phyloP scores from a whole-genome alignment of 2,888 invertebrate species.

The Drosophila algonquin region DNA sequence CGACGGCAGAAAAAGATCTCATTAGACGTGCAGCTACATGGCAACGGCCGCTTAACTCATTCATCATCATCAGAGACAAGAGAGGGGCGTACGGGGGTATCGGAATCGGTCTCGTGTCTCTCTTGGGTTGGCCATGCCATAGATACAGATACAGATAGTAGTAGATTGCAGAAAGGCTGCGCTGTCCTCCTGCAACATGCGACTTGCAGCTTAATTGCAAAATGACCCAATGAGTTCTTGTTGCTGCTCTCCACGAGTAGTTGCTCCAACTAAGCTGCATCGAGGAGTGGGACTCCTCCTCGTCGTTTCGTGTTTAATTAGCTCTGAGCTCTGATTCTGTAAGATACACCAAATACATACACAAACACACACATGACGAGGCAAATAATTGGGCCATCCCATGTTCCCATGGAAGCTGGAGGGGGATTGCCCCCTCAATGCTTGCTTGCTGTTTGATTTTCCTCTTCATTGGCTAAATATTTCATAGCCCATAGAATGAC shows the following conservation, averaged over 20 bases:
- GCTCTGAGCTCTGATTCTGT: constrained; percentile 67
- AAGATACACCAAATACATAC: constrained; percentile 50
- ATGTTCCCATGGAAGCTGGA: constrained; percentile 4
- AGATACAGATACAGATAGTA: constrained; percentile 25
- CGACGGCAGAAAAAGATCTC: constrained; percentile 65
- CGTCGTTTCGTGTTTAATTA: constrained; percentile 67
- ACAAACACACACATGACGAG: constrained; percentile 53
- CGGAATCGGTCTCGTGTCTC: not conserved
- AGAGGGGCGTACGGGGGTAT: constrained; percentile 6
- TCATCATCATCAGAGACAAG: constrained; percentile 67
- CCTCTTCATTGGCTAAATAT: constrained; percentile 69
- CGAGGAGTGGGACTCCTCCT: constrained; percentile 2
- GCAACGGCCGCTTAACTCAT: constrained; percentile 77
- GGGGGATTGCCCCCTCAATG: too few relatives aligned
- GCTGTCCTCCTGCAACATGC: constrained; percentile 42
- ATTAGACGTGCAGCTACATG: constrained; percentile 66
- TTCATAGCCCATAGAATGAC: constrained; percentile 38
- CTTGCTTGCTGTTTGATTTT: constrained; percentile 67
- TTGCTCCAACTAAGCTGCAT: constrained; percentile 24
- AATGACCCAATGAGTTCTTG: constrained; percentile 68
- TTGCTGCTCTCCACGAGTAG: constrained; percentile 21
- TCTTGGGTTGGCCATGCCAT: constrained; percentile 8
- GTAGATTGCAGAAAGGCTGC: constrained; percentile 28
- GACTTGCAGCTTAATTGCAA: constrained; percentile 74
- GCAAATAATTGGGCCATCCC: constrained; percentile 69